These are phyloP conservation scores for Philaethria dido DNA, from an alignment of 2,888 invertebrate species.

Conservation along the genomic window DNA sequence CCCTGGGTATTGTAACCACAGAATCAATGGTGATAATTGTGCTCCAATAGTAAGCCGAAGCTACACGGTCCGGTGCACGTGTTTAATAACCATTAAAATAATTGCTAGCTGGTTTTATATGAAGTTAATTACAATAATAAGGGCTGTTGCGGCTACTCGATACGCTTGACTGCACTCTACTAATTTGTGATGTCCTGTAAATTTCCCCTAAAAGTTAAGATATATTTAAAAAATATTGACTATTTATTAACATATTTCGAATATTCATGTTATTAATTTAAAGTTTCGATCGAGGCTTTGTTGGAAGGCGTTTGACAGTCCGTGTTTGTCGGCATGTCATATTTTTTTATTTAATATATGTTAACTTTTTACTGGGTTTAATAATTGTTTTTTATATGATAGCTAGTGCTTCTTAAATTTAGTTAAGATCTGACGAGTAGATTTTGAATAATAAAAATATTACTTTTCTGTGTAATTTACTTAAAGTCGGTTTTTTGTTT, in stretches of 20 bases:
- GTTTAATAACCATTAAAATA: conserved; percentile 79
- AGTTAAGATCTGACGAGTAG: no score
- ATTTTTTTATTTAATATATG: no score
- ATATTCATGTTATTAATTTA: no score
- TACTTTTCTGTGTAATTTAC: no score
- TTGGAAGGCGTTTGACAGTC: no score
- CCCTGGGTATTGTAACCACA: conserved; percentile 62
- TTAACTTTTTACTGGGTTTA: no score
- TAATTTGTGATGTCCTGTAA: conserved; percentile 80
- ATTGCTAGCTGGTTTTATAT: conserved; percentile 77
- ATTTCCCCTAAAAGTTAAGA: conserved; percentile 38
- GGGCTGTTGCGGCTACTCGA: conserved; percentile 65
- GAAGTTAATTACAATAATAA: conserved; percentile 79
- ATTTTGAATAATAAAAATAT: no score
- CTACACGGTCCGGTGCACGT: conserved; percentile 72
- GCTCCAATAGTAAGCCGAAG: conserved; percentile 61
- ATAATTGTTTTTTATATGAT: no score
- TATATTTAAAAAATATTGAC: background rate
- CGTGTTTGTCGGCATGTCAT: no score
- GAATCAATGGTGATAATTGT: conserved; percentile 82
- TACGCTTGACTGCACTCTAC: conserved; percentile 67
- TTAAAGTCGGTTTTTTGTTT: no score
- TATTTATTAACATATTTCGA: background rate
- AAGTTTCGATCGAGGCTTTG: no score
- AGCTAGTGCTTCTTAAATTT: no score